phyloP scores from a whole-genome alignment of 2,113 vertebrate species.

The Platycercus adscitus region DNA sequence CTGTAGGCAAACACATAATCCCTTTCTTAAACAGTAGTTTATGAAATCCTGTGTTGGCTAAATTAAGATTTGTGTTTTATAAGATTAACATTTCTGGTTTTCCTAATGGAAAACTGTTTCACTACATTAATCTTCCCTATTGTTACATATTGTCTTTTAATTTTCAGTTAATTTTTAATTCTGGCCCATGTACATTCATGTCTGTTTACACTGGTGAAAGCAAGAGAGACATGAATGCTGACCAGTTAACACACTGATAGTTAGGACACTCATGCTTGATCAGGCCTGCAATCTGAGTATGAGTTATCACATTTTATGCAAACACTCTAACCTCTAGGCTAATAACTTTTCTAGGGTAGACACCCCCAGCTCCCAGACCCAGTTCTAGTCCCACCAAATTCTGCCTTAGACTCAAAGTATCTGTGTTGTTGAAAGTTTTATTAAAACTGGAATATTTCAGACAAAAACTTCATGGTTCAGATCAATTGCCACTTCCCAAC shows the following conservation, averaged over 20 bases:
- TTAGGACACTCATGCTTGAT: neutral
- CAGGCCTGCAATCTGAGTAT: neutral
- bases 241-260: neutral
- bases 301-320: neutral
- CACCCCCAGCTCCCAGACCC: neutral
- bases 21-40: neutral
- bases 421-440: neutral
- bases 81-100: neutral
- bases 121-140: neutral
- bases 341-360: neutral
- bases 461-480: neutral
- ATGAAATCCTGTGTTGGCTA: neutral
- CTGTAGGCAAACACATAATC: neutral
- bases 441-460: neutral
- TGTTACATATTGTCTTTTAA: neutral
- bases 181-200: accelerated
- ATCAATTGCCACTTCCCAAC: conserved; percentile 3
- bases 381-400: neutral
- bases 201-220: neutral
- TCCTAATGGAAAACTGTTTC: neutral
- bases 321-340: neutral
- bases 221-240: neutral
- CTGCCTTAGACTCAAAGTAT: neutral
- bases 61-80: neutral
- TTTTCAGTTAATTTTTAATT: neutral